Evolutionary conservation across 2,888 invertebrate genomes (phyloP).

Genomic region (Branchellion lobata): DNA sequence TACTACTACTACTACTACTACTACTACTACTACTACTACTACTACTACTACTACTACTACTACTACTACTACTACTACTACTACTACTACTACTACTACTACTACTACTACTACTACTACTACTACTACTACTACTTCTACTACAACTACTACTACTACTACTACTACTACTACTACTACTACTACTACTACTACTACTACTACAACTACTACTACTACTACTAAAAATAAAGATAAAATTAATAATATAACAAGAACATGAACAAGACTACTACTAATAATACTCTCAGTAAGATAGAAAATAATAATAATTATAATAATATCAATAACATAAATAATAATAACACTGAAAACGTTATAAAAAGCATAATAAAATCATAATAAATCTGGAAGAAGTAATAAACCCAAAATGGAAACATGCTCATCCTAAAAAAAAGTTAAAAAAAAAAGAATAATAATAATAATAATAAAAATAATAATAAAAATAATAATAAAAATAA

Average conservation of each 20-base stretch:
- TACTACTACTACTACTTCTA: constrained; percentile 13
- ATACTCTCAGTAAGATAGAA: not conserved
- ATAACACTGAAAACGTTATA: too few species aligned
- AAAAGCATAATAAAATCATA: too few species aligned
- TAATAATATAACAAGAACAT: not conserved
- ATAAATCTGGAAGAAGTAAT: too few species aligned
- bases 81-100: constrained; percentile 29
- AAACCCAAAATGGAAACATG: too few species aligned
- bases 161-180: constrained; percentile 27
- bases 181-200: constrained; percentile 29
- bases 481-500: too few species aligned
- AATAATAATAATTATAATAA: too few species aligned
- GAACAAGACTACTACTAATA: constrained; percentile 1
- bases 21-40: constrained; percentile 23
- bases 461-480: too few species aligned
- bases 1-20: not conserved
- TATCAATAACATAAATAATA: too few species aligned
- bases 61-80: constrained; percentile 22
- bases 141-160: constrained; percentile 14
- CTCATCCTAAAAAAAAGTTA: too few species aligned
- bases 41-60: constrained; percentile 29
- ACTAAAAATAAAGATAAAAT: not conserved
- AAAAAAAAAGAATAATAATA: too few species aligned
- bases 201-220: constrained; percentile 26
- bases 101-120: constrained; percentile 29